Base-by-base conservation (phyloP, 2,797 vertebrate species). In the Geotrypetes seraphini region DNA sequence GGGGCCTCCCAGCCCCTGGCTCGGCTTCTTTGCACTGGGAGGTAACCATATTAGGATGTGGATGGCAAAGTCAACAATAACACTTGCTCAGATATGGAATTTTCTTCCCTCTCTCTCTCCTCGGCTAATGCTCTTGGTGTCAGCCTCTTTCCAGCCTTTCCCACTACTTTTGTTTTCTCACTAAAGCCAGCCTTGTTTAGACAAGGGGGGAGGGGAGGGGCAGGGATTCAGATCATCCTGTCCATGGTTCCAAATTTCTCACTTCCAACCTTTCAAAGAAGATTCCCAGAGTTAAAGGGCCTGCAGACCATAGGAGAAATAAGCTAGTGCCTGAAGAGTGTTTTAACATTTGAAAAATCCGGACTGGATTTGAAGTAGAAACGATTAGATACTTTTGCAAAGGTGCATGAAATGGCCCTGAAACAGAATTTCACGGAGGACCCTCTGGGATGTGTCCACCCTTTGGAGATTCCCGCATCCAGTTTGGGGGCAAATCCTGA, bases 41-140 rank as follows among this genome's bases (percentile, higher is more conserved):
- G 87, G 85, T 79, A 81, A 92, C 89, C 91, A 93, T 93, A 94
- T 96, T 92, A 93, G 92, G 91, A 88, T 66, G 83, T 75, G 83
- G 80, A 89, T 87, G 87, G 80, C 86, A 90, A 92, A 90, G 87
- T 92, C 89, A 96, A 96, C 91, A 95, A 95, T 92, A 96, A 96
- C 88, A 83, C 85, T 91, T 88, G 86, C 84, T 85, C 86, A 73
- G 85, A 88, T 85, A 90, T 87, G 88, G 86, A 89, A 78, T 80
- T 85, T 84, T 85, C 57, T 42, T 42, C 37, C 7, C 1, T 2
- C 43, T 16, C 19, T 3, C 16, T n/a, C 7, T 24, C n/a, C 66
- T 75, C 56, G 71, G 83, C 80, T 88, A 83, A 88, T 85, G 79
- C 83, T 85, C 85, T 83, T 87, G 61, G 65, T 91, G 87, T 90